Base-by-base conservation (phyloP, 1,140 invertebrate species). In the Anthonomus grandis region DNA sequence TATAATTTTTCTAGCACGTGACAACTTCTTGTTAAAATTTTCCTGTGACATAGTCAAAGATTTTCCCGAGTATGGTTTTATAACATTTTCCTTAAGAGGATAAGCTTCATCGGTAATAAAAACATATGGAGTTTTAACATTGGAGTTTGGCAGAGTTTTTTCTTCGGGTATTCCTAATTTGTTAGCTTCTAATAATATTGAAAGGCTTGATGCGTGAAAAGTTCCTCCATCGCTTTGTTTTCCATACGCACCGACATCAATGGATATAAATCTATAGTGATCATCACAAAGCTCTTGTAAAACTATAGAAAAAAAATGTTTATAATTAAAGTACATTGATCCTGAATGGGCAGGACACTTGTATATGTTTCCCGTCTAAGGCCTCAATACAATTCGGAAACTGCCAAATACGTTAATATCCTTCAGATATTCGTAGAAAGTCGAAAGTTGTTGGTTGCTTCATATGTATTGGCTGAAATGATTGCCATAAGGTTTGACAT, bases 281-380 rank as follows among this genome's bases (percentile, higher is more conserved):
- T 70, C 69, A 65, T 81, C 76, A 57, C 18, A 17, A 9, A 44
- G 22, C 9, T 66, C 76, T 53, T 76, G 63, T 15, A 78, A 59
- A 21, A 76, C 70, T n/a, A 77, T 69, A 17, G 65, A 73, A 57
- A 72, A 77, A 57, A 61, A 73, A 22, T 66, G 56, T 59, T 79
- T 78, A 56, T 78, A 77, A 62, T 79, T 79, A 49, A 63, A 74
- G 68, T 64, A 78, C 22, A 63, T 54, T 3, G 71, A 72, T 23
- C 74, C 74, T 49, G 62, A 63, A 47, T 71, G 50, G 6, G 45
- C 9, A 19, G 72, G 74, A 52, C 63, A 62, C 42, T 61, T 54
- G 19, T 75, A 75, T 60, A 60, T 76, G 69, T 58, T 74, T 76
- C 0, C 76, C 74, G 68, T 78, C 75, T 13, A 78, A 64, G 17